Evolutionary conservation across 2,113 vertebrate genomes (phyloP).

Genomic region (Pelecanus crispus): DNA sequence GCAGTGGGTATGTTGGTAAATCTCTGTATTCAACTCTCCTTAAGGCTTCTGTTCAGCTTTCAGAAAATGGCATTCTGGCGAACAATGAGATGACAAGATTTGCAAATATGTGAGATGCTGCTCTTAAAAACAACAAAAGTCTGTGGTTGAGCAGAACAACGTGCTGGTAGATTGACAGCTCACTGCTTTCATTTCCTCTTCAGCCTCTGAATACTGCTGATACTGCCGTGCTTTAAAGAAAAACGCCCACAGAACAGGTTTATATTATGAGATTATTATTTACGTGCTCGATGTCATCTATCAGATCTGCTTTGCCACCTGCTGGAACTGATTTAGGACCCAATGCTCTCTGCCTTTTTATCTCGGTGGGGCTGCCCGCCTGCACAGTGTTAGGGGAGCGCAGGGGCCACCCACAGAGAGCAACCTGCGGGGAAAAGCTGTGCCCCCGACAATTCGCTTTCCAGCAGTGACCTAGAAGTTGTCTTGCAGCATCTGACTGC

Average conservation of each 20-base stretch:
- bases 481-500: background rate
- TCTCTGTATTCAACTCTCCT: background rate
- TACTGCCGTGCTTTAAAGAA: background rate
- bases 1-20: constrained; percentile 72
- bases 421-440: background rate
- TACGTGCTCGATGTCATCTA: background rate
- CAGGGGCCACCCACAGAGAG: background rate
- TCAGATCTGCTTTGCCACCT: background rate
- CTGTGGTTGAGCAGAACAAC: background rate
- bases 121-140: background rate
- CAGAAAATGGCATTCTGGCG: background rate
- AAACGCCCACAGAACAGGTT: background rate
- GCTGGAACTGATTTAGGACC: background rate
- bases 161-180: background rate
- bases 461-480: background rate
- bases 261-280: background rate
- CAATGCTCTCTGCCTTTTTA: background rate
- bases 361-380: background rate
- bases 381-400: background rate
- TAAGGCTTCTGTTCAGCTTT: background rate
- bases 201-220: background rate
- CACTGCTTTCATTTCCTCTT: constrained; percentile 30
- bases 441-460: fast-evolving
- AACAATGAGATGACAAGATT: background rate
- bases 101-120: constrained; percentile 1